phyloP scores from a whole-genome alignment of 2,113 vertebrate species.

The Carassius auratus region DNA sequence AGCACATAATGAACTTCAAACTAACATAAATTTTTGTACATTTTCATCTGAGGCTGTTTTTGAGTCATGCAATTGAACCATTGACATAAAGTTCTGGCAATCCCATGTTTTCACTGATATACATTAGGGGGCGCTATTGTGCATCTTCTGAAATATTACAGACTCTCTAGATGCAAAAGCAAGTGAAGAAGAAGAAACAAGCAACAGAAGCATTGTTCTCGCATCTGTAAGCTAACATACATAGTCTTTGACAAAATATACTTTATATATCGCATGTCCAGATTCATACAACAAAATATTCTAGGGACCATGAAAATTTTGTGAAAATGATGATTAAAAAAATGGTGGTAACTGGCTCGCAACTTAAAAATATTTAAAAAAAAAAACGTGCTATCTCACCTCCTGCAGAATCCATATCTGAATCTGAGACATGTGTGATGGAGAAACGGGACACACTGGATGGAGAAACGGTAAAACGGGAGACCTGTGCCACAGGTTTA shows the following conservation, averaged over 20 bases:
- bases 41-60: too few relatives aligned
- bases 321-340: neutral
- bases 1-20: neutral
- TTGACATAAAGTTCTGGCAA: too few relatives aligned
- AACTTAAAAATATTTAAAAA: neutral
- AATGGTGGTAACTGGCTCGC: neutral
- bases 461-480: constrained; percentile 91
- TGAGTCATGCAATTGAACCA: too few relatives aligned
- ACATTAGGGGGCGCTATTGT: neutral
- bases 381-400: constrained; percentile 69
- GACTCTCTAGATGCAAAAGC: neutral
- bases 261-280: too few relatives aligned
- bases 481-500: constrained; percentile 76
- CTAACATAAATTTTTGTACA: too few relatives aligned
- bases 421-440: constrained; percentile 93
- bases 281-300: neutral
- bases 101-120: neutral
- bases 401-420: constrained; percentile 81
- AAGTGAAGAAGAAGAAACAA: neutral
- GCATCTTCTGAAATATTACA: neutral
- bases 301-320: neutral
- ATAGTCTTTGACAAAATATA: neutral
- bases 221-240: neutral
- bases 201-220: neutral
- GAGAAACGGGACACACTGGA: constrained; percentile 88